These are phyloP conservation scores for Coilia nasus DNA, from an alignment of 2,797 vertebrate genomes.

Conservation along the genomic window DNA sequence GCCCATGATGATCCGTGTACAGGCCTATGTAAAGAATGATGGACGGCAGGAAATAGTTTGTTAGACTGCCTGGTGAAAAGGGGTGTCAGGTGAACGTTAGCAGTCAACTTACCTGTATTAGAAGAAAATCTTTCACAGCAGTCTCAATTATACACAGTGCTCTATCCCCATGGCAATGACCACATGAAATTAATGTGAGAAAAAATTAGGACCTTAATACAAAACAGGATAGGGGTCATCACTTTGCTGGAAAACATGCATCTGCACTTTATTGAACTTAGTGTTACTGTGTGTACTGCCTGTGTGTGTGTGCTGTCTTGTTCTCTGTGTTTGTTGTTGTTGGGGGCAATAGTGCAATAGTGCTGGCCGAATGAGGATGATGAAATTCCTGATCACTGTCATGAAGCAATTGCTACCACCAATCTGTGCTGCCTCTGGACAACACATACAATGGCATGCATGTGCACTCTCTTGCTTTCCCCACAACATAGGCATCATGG, in stretches of 20 bases:
- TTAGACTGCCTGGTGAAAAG: background rate
- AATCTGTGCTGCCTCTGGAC: conserved; percentile 30
- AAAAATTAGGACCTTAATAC: background rate
- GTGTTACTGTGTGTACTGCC: no score
- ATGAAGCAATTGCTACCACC: conserved; percentile 62
- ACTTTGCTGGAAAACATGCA: background rate
- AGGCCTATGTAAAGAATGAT: background rate
- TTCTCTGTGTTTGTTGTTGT: background rate
- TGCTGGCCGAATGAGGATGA: conserved; percentile 47
- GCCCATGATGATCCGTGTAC: no score
- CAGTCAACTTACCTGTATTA: background rate
- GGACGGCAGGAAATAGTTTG: background rate
- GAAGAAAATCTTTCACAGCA: no score
- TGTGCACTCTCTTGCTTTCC: background rate
- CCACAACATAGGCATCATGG: conserved; percentile 24
- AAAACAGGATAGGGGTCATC: background rate
- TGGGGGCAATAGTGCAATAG: conserved; percentile 21
- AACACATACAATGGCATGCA: background rate
- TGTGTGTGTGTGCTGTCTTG: background rate
- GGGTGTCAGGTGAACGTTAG: background rate
- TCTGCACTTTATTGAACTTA: no score
- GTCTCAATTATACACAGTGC: no score
- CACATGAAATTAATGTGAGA: background rate
- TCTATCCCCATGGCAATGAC: background rate
- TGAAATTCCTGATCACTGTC: conserved; percentile 51